Base-by-base conservation (phyloP, 2,888 invertebrate genomes). In the Drosophila percnosoma region DNA sequence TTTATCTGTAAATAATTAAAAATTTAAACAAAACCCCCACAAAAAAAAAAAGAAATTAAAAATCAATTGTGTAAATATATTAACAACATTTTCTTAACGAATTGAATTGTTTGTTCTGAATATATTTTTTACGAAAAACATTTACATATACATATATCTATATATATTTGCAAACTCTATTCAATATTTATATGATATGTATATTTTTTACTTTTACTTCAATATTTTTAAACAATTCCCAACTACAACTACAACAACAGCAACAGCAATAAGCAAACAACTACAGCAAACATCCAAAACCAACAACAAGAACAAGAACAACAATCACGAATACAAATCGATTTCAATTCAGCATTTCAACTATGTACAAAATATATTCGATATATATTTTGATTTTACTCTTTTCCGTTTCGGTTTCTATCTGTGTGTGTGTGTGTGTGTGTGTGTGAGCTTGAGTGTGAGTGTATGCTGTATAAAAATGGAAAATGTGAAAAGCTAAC, bases 1-100 rank as follows among this genome's bases (percentile, higher is more conserved):
- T 75, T 88, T 83, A 75, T 87, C 80, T 92, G 92, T 92, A 92
- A 92, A 92, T 92, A 92, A 92, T 92, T 92, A 88, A 80, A 29
- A 75, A 61, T 45, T 48, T 7, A 54, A 54, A 27, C 7, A 45
- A 45, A 42, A 42, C 10, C n/a, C 13, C 31, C 65, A 57, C 57
- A 68, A 36, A 63, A 66, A 34, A 65, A 67, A 66, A 69, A 15
- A 33, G 15, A 5, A n/a, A 55, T 64, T 53, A 64, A 24, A n/a
- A 51, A 40, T 27, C 68, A 71, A 79, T 90, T 82, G 70, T 91
- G 91, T 92, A 91, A 91, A 92, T 91, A 92, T 89, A 77, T 81
- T 68, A 82, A 80, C 70, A 51, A 83, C 55, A 87, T 79, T 81
- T 80, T 74, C 65, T 75, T 69, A 83, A 79, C 66, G 62, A 78